Percentiles rank a stretch among this genome's conserved stretches.
Conservation (phyloP, 2,797 vertebrate species). For the Schizopygopsis pylzovi region DNA sequence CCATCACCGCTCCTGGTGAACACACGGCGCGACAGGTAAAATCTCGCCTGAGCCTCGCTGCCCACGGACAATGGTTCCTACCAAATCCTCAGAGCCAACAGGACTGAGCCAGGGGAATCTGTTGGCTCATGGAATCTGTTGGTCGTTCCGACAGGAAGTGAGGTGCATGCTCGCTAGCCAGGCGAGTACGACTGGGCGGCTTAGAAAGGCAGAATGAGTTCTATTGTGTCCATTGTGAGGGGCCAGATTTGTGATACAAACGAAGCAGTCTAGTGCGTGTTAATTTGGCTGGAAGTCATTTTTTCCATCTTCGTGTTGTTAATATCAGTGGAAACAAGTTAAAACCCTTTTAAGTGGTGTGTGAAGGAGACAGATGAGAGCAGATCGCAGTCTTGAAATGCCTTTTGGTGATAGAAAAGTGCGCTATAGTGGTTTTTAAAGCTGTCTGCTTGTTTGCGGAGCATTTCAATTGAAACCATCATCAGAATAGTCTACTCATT, state of each 20-base stretch:
- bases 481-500: neutral
- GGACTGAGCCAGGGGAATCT: constrained; percentile 83
- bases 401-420: neutral
- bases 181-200: constrained; percentile 76
- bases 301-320: constrained; percentile 53
- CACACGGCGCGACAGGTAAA: constrained; percentile 91
- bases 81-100: constrained; percentile 83
- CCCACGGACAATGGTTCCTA: constrained; percentile 82
- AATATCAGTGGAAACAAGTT: neutral
- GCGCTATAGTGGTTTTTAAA: neutral
- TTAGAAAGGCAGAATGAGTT: constrained; percentile 80
- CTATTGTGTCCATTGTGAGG: constrained; percentile 88
- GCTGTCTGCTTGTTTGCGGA: neutral
- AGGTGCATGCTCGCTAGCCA: constrained; percentile 77
- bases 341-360: neutral
- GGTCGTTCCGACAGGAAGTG: constrained; percentile 88
- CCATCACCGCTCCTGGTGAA: constrained; percentile 82
- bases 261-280: constrained; percentile 87
- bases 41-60: constrained; percentile 85
- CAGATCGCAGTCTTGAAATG: neutral
- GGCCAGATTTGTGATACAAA: constrained; percentile 88
- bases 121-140: constrained; percentile 90
- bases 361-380: neutral
- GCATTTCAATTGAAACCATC: neutral
- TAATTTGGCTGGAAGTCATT: constrained; percentile 85